Conservation (phyloP, 1,140 invertebrate genomes). For the Leptinotarsa lineolata region DNA sequence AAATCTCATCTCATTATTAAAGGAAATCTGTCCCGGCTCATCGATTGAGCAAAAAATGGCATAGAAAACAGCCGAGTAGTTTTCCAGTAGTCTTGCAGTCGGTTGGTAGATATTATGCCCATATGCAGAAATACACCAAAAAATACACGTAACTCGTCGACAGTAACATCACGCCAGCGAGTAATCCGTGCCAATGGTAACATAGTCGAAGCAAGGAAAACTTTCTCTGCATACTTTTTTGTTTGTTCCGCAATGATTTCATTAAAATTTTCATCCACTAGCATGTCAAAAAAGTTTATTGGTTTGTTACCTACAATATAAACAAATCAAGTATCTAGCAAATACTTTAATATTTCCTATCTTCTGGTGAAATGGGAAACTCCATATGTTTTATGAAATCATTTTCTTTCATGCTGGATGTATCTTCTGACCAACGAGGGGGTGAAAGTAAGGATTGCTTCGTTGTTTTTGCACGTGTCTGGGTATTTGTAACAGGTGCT, state of each 20-base stretch:
- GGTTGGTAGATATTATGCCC: conserved; percentile 5
- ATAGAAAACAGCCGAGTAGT: background rate
- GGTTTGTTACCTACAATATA: conserved; percentile 8
- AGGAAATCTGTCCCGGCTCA: conserved; percentile 1
- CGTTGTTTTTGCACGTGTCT: background rate
- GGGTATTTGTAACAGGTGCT: background rate
- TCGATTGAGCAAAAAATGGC: background rate
- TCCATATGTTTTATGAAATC: background rate
- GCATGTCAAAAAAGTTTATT: conserved; percentile 1
- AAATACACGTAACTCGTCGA: background rate
- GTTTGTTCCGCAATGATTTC: conserved; percentile 3
- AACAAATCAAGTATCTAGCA: conserved; percentile 10
- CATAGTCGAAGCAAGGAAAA: background rate
- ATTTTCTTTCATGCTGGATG: conserved; percentile 2
- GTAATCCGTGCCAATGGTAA: background rate
- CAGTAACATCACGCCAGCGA: conserved; percentile 12
- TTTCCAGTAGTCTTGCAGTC: conserved; percentile 9
- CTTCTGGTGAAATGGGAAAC: background rate
- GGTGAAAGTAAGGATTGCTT: background rate
- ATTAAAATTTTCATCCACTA: conserved; percentile 3
- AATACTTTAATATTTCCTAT: conserved; percentile 1
- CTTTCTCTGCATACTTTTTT: background rate
- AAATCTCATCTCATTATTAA: background rate
- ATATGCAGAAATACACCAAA: conserved; percentile 12
- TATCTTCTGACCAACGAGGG: conserved; percentile 4